Evolutionary conservation across 2,797 vertebrate genomes (phyloP).

Genomic region (Merluccius polli): DNA sequence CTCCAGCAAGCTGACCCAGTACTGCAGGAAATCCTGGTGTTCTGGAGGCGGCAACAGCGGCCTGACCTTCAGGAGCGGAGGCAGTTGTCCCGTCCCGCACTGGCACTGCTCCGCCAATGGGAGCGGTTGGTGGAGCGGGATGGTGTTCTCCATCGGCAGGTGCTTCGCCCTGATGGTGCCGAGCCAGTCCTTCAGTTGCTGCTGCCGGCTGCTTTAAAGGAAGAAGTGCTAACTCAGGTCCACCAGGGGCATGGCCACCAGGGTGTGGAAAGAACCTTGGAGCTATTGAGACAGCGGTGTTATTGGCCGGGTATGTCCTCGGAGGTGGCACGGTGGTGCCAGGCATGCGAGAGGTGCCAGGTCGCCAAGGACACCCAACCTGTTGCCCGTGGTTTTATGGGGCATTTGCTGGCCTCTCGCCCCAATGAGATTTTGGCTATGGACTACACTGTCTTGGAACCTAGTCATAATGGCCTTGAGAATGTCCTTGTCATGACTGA

Average conservation of each 20-base stretch:
- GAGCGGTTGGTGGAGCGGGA: neutral
- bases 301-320: too few relatives aligned
- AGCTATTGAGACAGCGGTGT: neutral
- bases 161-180: neutral
- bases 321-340: neutral
- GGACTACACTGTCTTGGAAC: neutral
- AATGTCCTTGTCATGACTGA: neutral
- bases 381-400: neutral
- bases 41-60: too few relatives aligned
- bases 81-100: too few relatives aligned
- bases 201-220: neutral
- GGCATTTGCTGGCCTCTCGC: neutral
- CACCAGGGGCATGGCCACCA: neutral
- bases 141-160: neutral
- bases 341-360: neutral
- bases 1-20: too few relatives aligned
- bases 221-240: neutral
- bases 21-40: too few relatives aligned
- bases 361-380: neutral
- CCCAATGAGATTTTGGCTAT: neutral
- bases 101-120: neutral
- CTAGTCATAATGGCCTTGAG: neutral
- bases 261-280: neutral
- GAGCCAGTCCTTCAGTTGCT: too few relatives aligned
- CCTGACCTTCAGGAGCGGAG: too few relatives aligned